These are phyloP conservation scores for Metaphire vulgaris DNA, from an alignment of 1,140 invertebrate species.

Conservation along the genomic window DNA sequence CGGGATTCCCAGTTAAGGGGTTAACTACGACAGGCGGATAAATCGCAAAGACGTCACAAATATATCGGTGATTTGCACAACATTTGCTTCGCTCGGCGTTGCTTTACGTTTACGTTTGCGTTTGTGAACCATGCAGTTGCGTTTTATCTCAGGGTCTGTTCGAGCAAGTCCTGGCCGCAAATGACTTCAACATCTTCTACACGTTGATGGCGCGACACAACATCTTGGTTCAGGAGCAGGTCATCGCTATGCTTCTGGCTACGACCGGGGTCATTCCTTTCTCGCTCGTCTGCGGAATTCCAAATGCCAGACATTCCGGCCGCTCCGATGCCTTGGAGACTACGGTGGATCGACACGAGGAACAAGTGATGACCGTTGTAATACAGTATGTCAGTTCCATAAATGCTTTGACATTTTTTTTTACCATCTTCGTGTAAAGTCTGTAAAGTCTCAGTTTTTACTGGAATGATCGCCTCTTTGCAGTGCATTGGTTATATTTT, in stretches of 20 bases:
- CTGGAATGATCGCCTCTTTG: no score
- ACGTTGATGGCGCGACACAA: conserved; percentile 30
- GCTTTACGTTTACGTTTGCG: neutral
- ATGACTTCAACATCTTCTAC: conserved; percentile 28
- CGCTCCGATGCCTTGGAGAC: neutral
- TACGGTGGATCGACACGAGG: neutral
- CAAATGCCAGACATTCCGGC: neutral
- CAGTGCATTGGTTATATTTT: no score
- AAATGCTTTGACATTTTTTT: neutral
- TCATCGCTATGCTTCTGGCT: conserved; percentile 17
- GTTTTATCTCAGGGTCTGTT: no score
- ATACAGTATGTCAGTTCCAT: neutral
- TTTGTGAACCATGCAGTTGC: no score
- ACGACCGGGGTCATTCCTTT: conserved; percentile 7
- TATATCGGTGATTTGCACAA: neutral
- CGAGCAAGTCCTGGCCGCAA: conserved; percentile 29
- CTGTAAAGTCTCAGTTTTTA: no score
- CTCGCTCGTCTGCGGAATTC: conserved; percentile 5
- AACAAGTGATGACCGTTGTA: neutral
- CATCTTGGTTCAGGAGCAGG: conserved; percentile 31
- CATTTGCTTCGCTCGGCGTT: neutral
- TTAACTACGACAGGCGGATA: no score
- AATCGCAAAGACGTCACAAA: neutral
- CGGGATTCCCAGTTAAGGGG: no score
- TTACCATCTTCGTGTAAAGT: neutral